Evolutionary conservation across 2,888 invertebrate species (phyloP), one percentile per base, ranked within the genome.

Genomic region (Archaeoteleia sp.): DNA sequence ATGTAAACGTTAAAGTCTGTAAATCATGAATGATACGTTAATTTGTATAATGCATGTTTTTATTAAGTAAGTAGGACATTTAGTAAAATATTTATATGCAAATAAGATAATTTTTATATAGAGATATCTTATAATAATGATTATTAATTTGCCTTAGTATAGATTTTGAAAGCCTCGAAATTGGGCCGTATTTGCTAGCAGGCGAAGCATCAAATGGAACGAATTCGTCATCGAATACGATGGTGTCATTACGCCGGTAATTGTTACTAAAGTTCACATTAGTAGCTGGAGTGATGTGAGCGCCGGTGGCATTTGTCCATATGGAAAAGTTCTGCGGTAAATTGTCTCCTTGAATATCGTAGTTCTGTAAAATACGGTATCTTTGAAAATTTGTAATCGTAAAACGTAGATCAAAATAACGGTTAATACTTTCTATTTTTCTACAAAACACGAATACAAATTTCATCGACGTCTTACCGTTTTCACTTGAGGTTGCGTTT

Each of bases 161-260:
- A 6, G 81, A 75, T 72, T 84, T 84, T 12, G 83, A 77, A 17
- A 85, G 42, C 71, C 82, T 78, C 1, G 91, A 91, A 71, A 92
- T 92, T 0, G 92, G 91, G 1, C 91, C 92, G 78, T 89, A 92
- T 82, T 91, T 91, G 71, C 90, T 91, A 10, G 90, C 89, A 14
- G 89, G 86, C 1, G 91, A 89, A 23, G 89, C 87, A 76, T 91
- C 91, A 80, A 91, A 91, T 4, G 91, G 91, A 51, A 91, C 89
- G 76, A 91, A 90, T 75, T 90, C 90, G 74, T 91, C 91, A 69
- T 90, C 89, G 27, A 88, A 87, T 40, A 89, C 78, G 67, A 89
- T 87, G 0, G 88, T 87, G 77, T 89, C 89, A 12, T 88, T 87
- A 49, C 88, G 84, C 5, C 87, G 87, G 73, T 87, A 87, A 65